Evolutionary conservation across 2,888 invertebrate genomes (phyloP), one percentile per base, ranked within the genome.

Genomic region (Synergus laeviventris): DNA sequence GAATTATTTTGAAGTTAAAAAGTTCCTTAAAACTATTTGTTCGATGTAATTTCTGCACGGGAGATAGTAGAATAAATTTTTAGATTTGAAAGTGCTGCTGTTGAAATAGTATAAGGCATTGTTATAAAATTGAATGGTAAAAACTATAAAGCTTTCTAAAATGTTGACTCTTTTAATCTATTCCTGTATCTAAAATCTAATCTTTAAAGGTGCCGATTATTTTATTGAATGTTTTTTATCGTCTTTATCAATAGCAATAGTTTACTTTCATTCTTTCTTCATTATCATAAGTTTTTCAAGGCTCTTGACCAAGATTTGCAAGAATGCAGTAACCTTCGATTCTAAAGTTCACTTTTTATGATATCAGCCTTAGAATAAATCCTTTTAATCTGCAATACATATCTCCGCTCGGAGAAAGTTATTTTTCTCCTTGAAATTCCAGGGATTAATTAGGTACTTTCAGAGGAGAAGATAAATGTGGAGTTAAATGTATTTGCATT

Each of bases 401-500:
- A 59, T 59, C 59, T 14, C 5, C 5, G 59, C 11, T 18, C 21
- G 49, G 49, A 70, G 49, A 70, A 70, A 49, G 49, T 54, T 31
- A 59, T 36, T 70, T 70, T 49, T 70, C 31, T 49, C n/a, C 31
- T 24, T 24, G 31, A 31, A 31, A 70, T 49, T 70, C 49, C 24
- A 70, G 45, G 49, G 49, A 70, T 70, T 70, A 70, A 70, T 70
- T 70, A n/a, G n/a, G n/a, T n/a, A 70, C 24, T 31, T 31, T 49
- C 31, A 18, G 45, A 49, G 49, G 21, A 4, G 49, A 64, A 70
- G 49, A 70, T 62, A 62, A 61, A 61, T 61, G 61, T 36, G 31
- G n/a, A 61, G 61, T 45, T 45, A 66, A 70, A 54, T 70, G 31
- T 49, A 66, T 66, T 66, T 45, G n/a, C 45, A 66, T 66, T 66